phyloP scores from a whole-genome alignment of 2,113 vertebrate species.

The Cromileptes altivelis region DNA sequence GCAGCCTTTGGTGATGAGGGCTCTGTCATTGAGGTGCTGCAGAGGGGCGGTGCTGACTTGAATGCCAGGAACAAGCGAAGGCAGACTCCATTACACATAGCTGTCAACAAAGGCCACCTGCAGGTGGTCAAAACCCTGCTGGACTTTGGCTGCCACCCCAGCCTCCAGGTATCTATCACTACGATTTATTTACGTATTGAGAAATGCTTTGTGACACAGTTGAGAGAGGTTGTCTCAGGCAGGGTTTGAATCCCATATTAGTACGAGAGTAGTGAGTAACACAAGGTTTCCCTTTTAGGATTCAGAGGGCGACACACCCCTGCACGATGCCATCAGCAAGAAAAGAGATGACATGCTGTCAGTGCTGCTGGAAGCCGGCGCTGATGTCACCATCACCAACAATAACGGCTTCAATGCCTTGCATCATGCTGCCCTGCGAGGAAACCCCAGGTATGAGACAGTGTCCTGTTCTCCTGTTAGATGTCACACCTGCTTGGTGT shows the following conservation, averaged over 20 bases:
- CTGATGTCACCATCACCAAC: conserved; percentile 99
- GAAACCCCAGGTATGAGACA: conserved; percentile 93
- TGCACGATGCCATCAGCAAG: conserved; percentile 99
- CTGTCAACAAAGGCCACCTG: conserved; percentile 98
- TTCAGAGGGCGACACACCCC: conserved; percentile 97
- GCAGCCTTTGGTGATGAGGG: conserved; percentile 98
- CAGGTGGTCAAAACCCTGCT: conserved; percentile 98
- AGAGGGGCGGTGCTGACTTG: conserved; percentile 95
- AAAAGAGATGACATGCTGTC: conserved; percentile 99
- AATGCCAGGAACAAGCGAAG: conserved; percentile 97
- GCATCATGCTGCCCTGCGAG: conserved; percentile 96
- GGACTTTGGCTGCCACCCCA: conserved; percentile 98
- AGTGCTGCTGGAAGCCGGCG: conserved; percentile 95
- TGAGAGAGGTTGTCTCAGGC: neutral
- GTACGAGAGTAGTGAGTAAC: conserved; percentile 15
- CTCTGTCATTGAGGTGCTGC: conserved; percentile 97
- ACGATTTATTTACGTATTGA: neutral
- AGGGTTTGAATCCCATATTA: neutral
- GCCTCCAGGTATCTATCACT: conserved; percentile 91
- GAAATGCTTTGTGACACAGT: neutral
- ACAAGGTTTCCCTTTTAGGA: conserved; percentile 84
- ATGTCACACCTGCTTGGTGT: neutral
- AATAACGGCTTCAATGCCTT: conserved; percentile 99
- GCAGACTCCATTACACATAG: conserved; percentile 97
- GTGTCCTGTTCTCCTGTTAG: no score